A percentile compares a stretch with the other conserved stretches of the same genome.
These are phyloP conservation scores for Lanius collurio DNA, from an alignment of 2,113 vertebrate genomes.

Conservation along the genomic window DNA sequence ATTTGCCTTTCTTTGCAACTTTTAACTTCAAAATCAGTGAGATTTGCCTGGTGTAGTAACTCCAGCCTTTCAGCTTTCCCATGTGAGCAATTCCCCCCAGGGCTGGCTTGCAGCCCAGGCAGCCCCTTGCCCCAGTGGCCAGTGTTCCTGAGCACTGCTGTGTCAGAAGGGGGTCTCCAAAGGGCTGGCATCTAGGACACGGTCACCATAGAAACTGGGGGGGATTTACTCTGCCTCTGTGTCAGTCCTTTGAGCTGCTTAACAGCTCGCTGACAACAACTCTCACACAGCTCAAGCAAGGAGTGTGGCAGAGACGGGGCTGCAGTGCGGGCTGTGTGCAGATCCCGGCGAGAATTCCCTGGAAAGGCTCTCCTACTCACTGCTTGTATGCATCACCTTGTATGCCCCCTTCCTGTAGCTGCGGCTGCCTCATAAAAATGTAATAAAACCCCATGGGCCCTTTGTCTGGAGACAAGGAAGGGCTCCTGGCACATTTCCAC, in stretches of 20 bases:
- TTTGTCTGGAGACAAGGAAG: constrained; percentile 17
- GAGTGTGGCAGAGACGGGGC: not conserved
- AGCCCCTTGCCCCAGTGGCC: accelerated
- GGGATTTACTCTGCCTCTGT: not conserved
- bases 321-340: accelerated
- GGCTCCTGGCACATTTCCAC: not conserved
- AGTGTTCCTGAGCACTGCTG: not conserved
- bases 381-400: not conserved
- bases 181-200: not conserved
- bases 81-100: accelerated
- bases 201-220: not conserved
- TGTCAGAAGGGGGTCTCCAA: not conserved
- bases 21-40: not conserved
- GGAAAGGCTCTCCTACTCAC: not conserved
- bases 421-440: not conserved
- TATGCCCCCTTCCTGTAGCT: not conserved
- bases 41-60: not conserved
- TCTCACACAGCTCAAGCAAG: not conserved
- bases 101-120: not conserved
- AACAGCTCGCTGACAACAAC: not conserved
- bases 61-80: not conserved
- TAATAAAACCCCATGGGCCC: not conserved
- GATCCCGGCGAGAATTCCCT: not conserved
- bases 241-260: not conserved
- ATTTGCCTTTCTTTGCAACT: not conserved